A percentile compares a stretch with the other conserved stretches of the same genome.
Evolutionary conservation across 2,113 vertebrate genomes (phyloP).

Genomic region (Patagioenas fasciata): DNA sequence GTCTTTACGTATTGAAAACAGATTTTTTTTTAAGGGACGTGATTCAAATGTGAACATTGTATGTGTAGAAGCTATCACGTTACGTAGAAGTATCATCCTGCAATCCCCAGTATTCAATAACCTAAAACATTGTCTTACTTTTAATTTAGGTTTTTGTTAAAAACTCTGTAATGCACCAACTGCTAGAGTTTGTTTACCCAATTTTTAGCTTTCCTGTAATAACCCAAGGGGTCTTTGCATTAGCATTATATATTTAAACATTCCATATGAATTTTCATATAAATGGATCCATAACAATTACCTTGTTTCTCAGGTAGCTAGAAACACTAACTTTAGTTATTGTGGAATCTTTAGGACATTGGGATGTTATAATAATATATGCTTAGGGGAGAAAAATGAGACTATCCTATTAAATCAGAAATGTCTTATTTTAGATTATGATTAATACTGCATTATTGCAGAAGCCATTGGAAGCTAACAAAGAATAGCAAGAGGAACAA

Average conservation of each 20-base stretch:
- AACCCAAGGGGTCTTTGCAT: background rate
- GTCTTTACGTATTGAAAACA: background rate
- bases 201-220: background rate
- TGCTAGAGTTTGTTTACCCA: background rate
- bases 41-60: background rate
- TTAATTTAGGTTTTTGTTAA: background rate
- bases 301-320: background rate
- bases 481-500: background rate
- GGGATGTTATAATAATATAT: background rate
- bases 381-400: background rate
- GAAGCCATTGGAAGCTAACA: background rate
- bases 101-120: background rate
- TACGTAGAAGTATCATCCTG: background rate
- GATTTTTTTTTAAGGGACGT: background rate
- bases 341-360: background rate
- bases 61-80: background rate
- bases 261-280: background rate
- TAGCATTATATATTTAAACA: background rate
- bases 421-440: background rate
- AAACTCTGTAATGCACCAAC: background rate
- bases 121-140: background rate
- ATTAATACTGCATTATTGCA: background rate
- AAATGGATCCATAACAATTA: background rate
- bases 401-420: background rate
- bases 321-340: background rate